Evolutionary conservation across 2,888 invertebrate species (phyloP), one percentile per base, ranked within the genome.

Genomic region (Drosophila austrosaltans): DNA sequence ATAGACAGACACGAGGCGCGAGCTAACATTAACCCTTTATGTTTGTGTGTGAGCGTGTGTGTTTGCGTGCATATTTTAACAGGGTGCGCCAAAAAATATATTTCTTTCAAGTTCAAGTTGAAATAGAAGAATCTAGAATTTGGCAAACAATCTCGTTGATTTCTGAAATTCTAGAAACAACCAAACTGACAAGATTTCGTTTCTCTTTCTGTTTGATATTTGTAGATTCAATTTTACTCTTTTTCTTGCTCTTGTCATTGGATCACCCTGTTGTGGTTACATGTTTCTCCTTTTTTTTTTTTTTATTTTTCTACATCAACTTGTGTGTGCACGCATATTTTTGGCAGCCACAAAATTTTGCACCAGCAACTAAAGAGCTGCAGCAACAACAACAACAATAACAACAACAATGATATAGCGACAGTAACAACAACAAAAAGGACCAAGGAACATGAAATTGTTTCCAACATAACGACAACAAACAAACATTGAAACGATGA

Each of bases 401-500:
- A 64, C 72, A 72, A 58, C 77, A 68, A 65, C 56, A 36, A 36
- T 36, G 12, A 40, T 32, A 40, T 32, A 67, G 42, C 61, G 61
- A 63, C 25, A 58, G 63, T 20, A 54, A 53, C 60, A 66, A 56
- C 62, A 67, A 69, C 58, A 64, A 69, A 64, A 72, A 66, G 72
- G 66, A 72, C 64, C 71, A 68, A 72, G 73, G 73, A 71, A 81
- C 69, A 86, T 86, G 83, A 86, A 83, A 83, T 83, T 83, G 83
- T 83, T 83, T 83, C 76, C 79, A 71, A 81, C 86, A 83, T 83
- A 81, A 85, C 86, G 83, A 77, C 67, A 70, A 53, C 70, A 79
- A 82, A 79, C 83, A 82, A 61, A 74, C 64, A 77, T 32, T 56
- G 69, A 71, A 71, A 48, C 48, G 48, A 48, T 48, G 48, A 48